Percentiles rank a stretch among this genome's conserved stretches.
Evolutionary conservation across 2,888 invertebrate species (phyloP).

Genomic region (Orchesella flavescens): DNA sequence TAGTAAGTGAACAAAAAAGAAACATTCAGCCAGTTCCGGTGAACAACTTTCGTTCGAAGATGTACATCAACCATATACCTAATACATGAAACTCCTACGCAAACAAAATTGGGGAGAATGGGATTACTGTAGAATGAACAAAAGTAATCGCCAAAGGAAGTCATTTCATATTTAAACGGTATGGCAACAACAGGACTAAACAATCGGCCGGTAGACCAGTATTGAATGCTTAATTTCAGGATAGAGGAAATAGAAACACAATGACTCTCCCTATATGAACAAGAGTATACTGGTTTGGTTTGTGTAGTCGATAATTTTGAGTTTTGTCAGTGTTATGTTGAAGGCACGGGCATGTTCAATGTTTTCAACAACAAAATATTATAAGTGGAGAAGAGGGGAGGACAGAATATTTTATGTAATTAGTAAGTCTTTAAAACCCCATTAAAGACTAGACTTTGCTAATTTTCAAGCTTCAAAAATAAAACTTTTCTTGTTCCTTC

Average conservation of each 20-base stretch:
- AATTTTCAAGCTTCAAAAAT: too few relatives aligned
- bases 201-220: conserved; percentile 11
- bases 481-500: too few relatives aligned
- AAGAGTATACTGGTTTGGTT: background rate
- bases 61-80: too few relatives aligned
- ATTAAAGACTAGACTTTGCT: background rate
- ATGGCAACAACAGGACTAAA: background rate
- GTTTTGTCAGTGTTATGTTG: background rate
- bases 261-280: conserved; percentile 3
- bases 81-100: background rate
- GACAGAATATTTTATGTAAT: background rate
- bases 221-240: conserved; percentile 22
- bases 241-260: conserved; percentile 42
- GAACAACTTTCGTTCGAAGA: too few relatives aligned
- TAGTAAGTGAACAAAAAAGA: background rate
- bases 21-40: background rate
- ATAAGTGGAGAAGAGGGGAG: background rate
- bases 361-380: background rate
- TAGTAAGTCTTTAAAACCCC: background rate
- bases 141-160: conserved; percentile 24
- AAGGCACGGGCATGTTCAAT: background rate
- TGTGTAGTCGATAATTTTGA: background rate
- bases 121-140: too few relatives aligned
- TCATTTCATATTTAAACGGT: conserved; percentile 5
- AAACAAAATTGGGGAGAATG: too few relatives aligned